These are phyloP conservation scores for Labeo rohita DNA, from an alignment of 2,113 vertebrate species.

Conservation along the genomic window DNA sequence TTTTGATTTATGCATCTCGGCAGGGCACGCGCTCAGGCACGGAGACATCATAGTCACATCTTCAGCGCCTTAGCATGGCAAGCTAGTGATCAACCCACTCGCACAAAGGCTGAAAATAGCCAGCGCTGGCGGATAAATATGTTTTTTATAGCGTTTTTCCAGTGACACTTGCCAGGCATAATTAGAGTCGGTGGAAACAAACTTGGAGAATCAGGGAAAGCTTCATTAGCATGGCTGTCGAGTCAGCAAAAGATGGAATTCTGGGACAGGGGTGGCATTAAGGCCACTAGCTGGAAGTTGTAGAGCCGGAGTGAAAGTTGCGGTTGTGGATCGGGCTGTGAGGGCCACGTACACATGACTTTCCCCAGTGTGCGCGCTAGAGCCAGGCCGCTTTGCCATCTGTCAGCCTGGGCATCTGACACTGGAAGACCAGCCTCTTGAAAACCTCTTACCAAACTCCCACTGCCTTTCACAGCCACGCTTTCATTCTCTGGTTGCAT, in stretches of 20 bases:
- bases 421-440: neutral
- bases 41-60: neutral
- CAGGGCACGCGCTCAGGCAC: neutral
- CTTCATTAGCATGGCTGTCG: neutral
- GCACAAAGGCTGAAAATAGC: slow-evolving; percentile 4
- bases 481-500: neutral
- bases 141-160: neutral
- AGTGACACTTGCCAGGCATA: slow-evolving; percentile 15
- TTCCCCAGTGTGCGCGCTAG: neutral
- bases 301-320: slow-evolving; percentile 9
- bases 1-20: slow-evolving; percentile 43
- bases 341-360: neutral
- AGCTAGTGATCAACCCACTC: slow-evolving; percentile 25
- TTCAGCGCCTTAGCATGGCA: neutral
- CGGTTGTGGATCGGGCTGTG: neutral
- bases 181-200: slow-evolving; percentile 11
- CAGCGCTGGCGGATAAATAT: neutral
- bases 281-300: neutral
- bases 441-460: slow-evolving; percentile 5
- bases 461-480: neutral
- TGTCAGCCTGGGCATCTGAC: slow-evolving; percentile 16
- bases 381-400: slow-evolving; percentile 15
- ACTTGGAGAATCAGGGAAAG: neutral
- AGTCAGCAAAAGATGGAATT: slow-evolving; percentile 11
- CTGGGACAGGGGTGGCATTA: neutral